Evolutionary conservation across 2,113 vertebrate genomes (phyloP), one percentile per base, ranked within the genome.

Genomic region (Gobio gobio): DNA sequence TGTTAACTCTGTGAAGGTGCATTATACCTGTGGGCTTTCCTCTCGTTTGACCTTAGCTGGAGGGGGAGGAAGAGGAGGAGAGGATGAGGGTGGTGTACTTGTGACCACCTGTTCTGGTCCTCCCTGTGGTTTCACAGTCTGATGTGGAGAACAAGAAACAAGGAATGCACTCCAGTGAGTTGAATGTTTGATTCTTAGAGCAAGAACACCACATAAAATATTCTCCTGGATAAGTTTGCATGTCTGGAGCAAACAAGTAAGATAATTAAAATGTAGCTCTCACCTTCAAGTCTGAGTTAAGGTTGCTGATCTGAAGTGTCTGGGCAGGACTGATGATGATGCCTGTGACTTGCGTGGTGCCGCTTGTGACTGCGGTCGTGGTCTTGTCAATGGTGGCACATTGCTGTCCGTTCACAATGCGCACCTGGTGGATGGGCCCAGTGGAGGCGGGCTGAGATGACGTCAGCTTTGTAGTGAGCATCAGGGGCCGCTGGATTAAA

Each of bases 391-490:
- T 95, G 92, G 90, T 94, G 87, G 95, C 86, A 76, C 92, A 94
- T 54, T 97, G 96, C 93, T 99, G 97, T 22, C 98, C 98, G 9
- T 99, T 99, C 79, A 99, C 95, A 36, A 99, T 98, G 89, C 97
- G 98, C 85, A 99, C 96, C 88, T 98, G 98, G 91, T 99, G 98
- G 82, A 99, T 98, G 91, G 97, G 97, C 47, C 97, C 97, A 9
- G 97, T 93, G 68, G 96, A 96, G 77, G 97, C 89, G 95, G 94
- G 90, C 95, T 96, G 8, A 95, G 85, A 93, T 80, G 97, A 93
- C 3, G 96, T 95, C 92, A 99, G 94, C 91, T 99, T 98, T 61
- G 97, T 96, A 82, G 98, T 95, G 92, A 99, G 87, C 97, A 99
- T 98, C 92, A 99, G 96, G 5, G 98, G 97, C 78, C 97, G 94